Evolutionary conservation across 2,888 invertebrate genomes (phyloP), one percentile per base, ranked within the genome.

Genomic region (Dryobota labecula): DNA sequence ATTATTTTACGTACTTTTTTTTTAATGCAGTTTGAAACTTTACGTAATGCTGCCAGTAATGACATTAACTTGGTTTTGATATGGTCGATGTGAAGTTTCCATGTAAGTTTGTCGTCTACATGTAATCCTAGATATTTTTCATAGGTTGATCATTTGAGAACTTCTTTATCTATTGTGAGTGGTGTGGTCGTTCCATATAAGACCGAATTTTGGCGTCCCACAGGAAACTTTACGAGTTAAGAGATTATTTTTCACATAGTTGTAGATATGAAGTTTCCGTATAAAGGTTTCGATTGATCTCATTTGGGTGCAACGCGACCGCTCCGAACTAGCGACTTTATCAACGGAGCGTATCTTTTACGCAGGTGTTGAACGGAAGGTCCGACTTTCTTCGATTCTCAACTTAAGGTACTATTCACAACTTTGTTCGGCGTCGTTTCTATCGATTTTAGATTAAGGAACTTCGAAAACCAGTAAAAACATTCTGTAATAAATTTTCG

Each of bases 371-470:
- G 91, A 91, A 80, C 89, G 90, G 91, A 92, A 92, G 92, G 93
- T 92, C 90, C 90, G 93, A 93, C 92, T 94, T 94, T 91, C 93
- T 93, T 91, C 91, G 91, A 92, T 91, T 93, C 87, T 89, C 73
- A 94, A 94, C 94, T 94, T 92, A 92, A 91, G 92, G 93, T 93
- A 94, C 93, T 92, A 94, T 94, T 95, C 93, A 89, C 91, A 94
- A 95, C 91, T 95, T 94, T 92, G 91, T 92, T 92, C 91, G 88
- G 89, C 93, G 92, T 91, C 93, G 92, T 93, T 94, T 86, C 91
- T 90, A 95, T 95, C 94, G 95, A 95, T 95, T 95, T 95, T 92
- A 95, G 95, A 95, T 95, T 95, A 95, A 93, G 94, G 90, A 94
- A 95, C 93, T 94, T 92, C 85, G 92, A 90, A 92, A 90, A 93